A percentile compares a stretch with the other conserved stretches of the same genome.
Conservation (phyloP, 2,888 invertebrate genomes). For the Oligia latruncula region DNA sequence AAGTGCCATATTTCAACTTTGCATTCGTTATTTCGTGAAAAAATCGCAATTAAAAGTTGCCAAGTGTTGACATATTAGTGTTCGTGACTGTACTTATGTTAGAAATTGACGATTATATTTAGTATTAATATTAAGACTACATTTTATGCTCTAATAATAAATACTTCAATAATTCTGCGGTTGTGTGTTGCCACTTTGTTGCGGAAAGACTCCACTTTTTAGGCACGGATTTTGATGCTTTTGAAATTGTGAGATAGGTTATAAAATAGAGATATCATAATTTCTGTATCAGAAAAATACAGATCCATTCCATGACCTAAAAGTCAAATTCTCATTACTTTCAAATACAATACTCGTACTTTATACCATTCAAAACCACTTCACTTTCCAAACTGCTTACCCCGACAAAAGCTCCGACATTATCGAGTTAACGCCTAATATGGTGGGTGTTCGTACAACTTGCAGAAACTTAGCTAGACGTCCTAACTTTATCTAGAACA, state of each 20-base stretch:
- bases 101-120: background rate
- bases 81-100: background rate
- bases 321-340: background rate
- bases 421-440: slow-evolving; percentile 58
- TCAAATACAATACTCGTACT: background rate
- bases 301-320: background rate
- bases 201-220: background rate
- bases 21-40: no score
- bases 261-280: background rate
- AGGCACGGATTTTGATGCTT: background rate
- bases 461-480: slow-evolving; percentile 44
- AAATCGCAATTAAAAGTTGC: no score
- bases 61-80: no score
- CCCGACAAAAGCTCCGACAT: slow-evolving; percentile 44
- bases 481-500: slow-evolving; percentile 58
- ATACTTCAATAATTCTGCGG: background rate
- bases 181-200: background rate
- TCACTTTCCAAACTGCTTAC: slow-evolving; percentile 12
- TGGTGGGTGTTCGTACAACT: slow-evolving; percentile 47
- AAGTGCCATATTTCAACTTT: no score
- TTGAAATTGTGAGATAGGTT: background rate
- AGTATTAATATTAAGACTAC: background rate
- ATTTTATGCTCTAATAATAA: background rate
- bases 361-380: background rate
- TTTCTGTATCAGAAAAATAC: background rate